Evolutionary conservation across 2,888 invertebrate genomes (phyloP).

Genomic region (Uloborus plumipes): DNA sequence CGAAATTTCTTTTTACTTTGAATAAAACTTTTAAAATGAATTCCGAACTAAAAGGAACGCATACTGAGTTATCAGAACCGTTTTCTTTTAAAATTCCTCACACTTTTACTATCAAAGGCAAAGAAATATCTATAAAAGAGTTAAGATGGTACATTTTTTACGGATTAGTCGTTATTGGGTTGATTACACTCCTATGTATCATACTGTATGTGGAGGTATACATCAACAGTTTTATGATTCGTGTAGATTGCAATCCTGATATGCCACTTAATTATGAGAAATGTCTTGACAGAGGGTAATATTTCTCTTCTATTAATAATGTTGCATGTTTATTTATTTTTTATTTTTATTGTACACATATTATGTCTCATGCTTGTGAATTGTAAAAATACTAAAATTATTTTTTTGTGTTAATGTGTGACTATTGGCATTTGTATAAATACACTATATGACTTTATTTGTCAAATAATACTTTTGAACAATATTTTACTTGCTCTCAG

Average conservation of each 20-base stretch:
- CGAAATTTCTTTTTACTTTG: too few relatives aligned
- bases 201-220: constrained; percentile 60
- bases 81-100: constrained; percentile 33
- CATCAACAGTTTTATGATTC: constrained; percentile 51
- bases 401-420: background rate
- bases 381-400: background rate
- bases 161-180: background rate
- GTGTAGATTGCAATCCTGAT: constrained; percentile 57
- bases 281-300: constrained; percentile 59
- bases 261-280: constrained; percentile 54
- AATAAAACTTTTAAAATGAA: too few relatives aligned
- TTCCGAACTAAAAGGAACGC: background rate
- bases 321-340: background rate
- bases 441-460: too few relatives aligned
- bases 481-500: too few relatives aligned
- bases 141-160: constrained; percentile 54
- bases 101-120: constrained; percentile 31
- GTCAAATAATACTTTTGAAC: too few relatives aligned
- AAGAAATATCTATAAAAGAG: constrained; percentile 36
- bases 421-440: background rate
- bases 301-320: background rate
- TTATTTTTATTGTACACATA: too few relatives aligned
- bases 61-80: background rate
- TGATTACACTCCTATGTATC: constrained; percentile 46
- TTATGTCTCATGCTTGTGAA: background rate